Evolutionary conservation across 2,888 invertebrate species (phyloP).

Genomic region (Drosophila neonasuta): DNA sequence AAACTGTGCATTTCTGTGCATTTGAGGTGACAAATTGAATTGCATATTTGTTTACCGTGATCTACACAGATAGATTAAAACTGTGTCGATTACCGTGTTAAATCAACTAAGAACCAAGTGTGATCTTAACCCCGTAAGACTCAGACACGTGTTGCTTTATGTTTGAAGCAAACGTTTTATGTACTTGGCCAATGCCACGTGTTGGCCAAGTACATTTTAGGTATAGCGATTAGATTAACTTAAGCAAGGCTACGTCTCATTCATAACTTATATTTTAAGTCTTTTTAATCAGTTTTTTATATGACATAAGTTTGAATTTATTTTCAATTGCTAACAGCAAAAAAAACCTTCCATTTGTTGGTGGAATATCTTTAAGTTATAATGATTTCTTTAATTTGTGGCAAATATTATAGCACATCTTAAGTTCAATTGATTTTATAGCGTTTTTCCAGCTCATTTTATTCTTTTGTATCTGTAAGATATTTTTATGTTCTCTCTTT

Average conservation of each 20-base stretch:
- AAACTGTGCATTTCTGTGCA: too few relatives aligned
- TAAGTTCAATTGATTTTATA: too few relatives aligned
- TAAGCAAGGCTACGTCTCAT: slow-evolving; percentile 1
- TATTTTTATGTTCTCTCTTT: too few relatives aligned
- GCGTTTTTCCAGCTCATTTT: too few relatives aligned
- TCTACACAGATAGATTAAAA: slow-evolving; percentile 81
- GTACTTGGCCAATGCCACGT: slow-evolving; percentile 52
- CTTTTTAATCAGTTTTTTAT: not conserved
- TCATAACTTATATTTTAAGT: not conserved
- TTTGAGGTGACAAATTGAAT: slow-evolving; percentile 80
- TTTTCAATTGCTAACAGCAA: not conserved
- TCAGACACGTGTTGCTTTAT: slow-evolving; percentile 72
- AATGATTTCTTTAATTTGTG: too few relatives aligned
- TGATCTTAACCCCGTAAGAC: slow-evolving; percentile 82
- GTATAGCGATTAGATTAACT: slow-evolving; percentile 7
- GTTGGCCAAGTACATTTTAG: slow-evolving; percentile 22
- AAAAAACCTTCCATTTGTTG: too few relatives aligned
- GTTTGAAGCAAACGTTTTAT: slow-evolving; percentile 11
- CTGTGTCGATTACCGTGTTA: slow-evolving; percentile 81
- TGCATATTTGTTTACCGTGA: slow-evolving; percentile 80
- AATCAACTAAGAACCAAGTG: slow-evolving; percentile 76
- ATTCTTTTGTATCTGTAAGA: too few relatives aligned
- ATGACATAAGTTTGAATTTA: not conserved
- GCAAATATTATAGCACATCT: too few relatives aligned
- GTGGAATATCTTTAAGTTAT: too few relatives aligned